Evolutionary conservation across 2,113 vertebrate genomes (phyloP).

Genomic region (Nannobrachium achirus): DNA sequence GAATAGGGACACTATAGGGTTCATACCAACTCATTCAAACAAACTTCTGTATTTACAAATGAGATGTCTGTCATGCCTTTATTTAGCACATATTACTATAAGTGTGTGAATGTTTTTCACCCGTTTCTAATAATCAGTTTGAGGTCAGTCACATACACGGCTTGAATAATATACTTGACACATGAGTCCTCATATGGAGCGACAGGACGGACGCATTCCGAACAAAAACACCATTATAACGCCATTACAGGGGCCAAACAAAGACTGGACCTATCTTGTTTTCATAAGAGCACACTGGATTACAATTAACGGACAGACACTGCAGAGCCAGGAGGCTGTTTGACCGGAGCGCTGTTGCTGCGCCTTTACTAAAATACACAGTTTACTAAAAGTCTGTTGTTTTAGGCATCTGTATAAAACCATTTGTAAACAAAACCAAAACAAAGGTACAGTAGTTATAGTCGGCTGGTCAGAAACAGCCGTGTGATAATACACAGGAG

Average conservation of each 20-base stretch:
- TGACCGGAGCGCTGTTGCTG: background rate
- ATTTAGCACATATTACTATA: conserved; percentile 17
- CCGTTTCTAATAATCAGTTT: background rate
- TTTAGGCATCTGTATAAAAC: conserved; percentile 3
- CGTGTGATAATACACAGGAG: background rate
- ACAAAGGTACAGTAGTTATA: too few species aligned
- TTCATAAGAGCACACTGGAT: conserved; percentile 6
- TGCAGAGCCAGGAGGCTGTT: background rate
- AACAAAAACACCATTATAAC: conserved; percentile 10
- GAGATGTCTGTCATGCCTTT: background rate
- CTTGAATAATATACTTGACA: background rate
- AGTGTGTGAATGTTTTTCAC: background rate
- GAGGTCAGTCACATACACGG: background rate
- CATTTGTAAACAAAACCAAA: too few species aligned
- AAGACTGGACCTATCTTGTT: background rate
- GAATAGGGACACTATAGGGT: too few species aligned
- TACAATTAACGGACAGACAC: conserved; percentile 4
- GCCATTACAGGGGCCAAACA: background rate
- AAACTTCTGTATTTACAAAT: background rate
- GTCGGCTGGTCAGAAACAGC: too few species aligned
- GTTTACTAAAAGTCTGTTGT: conserved; percentile 19
- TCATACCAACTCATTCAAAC: background rate
- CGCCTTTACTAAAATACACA: conserved; percentile 25
- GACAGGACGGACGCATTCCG: background rate
- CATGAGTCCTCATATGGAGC: background rate